A percentile compares a stretch with the other conserved stretches of the same genome.
Evolutionary conservation across 2,888 invertebrate species (phyloP).

Genomic region (Dexiosoma caninum): DNA sequence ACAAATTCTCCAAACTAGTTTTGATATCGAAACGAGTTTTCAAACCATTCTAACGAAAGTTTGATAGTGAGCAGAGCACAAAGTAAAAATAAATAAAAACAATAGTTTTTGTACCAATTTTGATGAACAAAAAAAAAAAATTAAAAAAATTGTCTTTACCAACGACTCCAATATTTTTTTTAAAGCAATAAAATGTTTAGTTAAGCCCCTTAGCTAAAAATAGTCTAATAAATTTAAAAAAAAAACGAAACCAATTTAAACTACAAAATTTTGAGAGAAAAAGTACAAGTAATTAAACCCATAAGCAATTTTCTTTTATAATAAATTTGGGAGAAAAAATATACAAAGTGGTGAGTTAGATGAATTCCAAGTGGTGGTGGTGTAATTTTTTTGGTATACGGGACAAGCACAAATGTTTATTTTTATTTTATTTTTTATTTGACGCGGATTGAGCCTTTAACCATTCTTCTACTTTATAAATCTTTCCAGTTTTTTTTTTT

Average conservation of each 20-base stretch:
- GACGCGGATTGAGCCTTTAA: conserved; percentile 44
- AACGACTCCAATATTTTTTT: conserved; percentile 47
- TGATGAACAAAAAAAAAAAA: background rate
- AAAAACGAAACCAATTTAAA: conserved; percentile 14
- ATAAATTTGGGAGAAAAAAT: background rate
- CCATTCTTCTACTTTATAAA: conserved; percentile 53
- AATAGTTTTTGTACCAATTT: conserved; percentile 30
- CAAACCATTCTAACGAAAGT: conserved; percentile 68
- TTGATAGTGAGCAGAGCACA: background rate
- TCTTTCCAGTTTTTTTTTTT: conserved; percentile 31
- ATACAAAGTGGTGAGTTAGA: conserved; percentile 47
- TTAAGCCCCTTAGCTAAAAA: conserved; percentile 41
- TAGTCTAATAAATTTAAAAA: background rate
- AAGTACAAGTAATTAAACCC: conserved; percentile 16
- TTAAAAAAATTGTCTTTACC: conserved; percentile 9
- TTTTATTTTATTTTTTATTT: conserved; percentile 9
- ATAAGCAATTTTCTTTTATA: conserved; percentile 24
- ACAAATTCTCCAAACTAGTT: conserved; percentile 64
- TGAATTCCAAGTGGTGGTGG: conserved; percentile 33
- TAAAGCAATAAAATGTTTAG: conserved; percentile 43
- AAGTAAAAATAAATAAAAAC: conserved; percentile 39
- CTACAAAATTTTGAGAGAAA: conserved; percentile 26
- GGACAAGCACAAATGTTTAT: conserved; percentile 59
- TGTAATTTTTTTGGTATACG: conserved; percentile 14
- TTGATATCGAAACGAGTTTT: conserved; percentile 69